Evolutionary conservation across 1,140 invertebrate species (phyloP).

Genomic region (Hyles euphorbiae): DNA sequence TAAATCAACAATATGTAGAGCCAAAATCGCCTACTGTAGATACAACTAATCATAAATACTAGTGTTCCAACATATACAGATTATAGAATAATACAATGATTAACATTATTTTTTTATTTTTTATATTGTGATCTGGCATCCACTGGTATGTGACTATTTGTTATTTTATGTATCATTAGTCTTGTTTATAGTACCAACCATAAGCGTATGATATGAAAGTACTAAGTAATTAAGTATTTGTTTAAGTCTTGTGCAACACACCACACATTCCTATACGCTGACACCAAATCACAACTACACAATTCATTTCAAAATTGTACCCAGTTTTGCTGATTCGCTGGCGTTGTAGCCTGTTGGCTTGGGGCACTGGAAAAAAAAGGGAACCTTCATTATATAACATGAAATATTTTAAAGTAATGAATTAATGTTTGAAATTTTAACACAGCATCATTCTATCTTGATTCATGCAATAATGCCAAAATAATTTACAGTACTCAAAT

Average conservation of each 20-base stretch:
- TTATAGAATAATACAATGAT: conserved; percentile 25
- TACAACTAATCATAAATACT: conserved; percentile 33
- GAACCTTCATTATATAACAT: neutral
- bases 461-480: too few species aligned
- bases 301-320: conserved; percentile 57
- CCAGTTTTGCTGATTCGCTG: conserved; percentile 67
- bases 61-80: conserved; percentile 57
- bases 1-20: conserved; percentile 50
- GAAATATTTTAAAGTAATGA: too few species aligned
- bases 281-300: conserved; percentile 38
- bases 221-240: conserved; percentile 42
- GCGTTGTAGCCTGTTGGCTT: conserved; percentile 51
- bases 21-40: conserved; percentile 39
- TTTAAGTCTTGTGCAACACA: conserved; percentile 60
- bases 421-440: too few species aligned
- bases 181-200: neutral
- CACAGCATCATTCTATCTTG: too few species aligned
- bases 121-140: conserved; percentile 39
- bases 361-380: conserved; percentile 44
- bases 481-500: too few species aligned
- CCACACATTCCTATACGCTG: conserved; percentile 23
- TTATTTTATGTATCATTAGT: neutral
- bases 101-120: conserved; percentile 30
- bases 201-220: conserved; percentile 24
- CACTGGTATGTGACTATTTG: conserved; percentile 4